Evolutionary conservation across 2,888 invertebrate species (phyloP), one percentile per base, ranked within the genome.

Genomic region (Drosophila nigricruria): DNA sequence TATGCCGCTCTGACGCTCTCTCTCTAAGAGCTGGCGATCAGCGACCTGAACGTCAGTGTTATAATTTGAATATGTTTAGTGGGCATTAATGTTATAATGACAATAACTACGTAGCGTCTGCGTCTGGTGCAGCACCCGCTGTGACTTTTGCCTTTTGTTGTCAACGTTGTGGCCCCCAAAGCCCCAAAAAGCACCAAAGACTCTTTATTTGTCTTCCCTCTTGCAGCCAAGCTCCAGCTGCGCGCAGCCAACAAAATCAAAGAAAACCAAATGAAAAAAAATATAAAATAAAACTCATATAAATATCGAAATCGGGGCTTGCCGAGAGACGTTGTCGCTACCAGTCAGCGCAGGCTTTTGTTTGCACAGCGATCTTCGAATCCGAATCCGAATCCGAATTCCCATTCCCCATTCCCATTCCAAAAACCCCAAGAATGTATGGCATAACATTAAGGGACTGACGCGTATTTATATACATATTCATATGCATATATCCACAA

Each of bases 81-180:
- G 85, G 80, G 82, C 88, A 90, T 90, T 90, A 90, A 90, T 90
- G 90, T 90, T 91, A 89, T 91, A 91, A 91, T 91, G 90, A 90
- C 89, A 90, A 91, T 90, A 91, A 89, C 85, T 86, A 84, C 90
- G 82, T 77, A 49, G 75, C 72, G 79, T 76, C 79, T 84, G 77
- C 65, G 81, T 52, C 74, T 69, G 74, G 63, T 80, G 78, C 89
- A 86, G 65, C 87, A 83, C 87, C 89, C 87, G 85, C 85, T 88
- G 89, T 87, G 85, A 83, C 79, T 73, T 82, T 86, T 78, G 87
- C 81, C 84, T 87, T 88, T 84, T 86, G 87, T 87, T 89, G 89
- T 87, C 85, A 89, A 89, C 82, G 85, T 85, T 70, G 67, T 49
- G 47, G 74, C 63, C 58, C 61, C 73, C 65, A 64, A 52, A 70